Evolutionary conservation across 2,113 vertebrate species (phyloP).

Genomic region (Ceyx melanurus): DNA sequence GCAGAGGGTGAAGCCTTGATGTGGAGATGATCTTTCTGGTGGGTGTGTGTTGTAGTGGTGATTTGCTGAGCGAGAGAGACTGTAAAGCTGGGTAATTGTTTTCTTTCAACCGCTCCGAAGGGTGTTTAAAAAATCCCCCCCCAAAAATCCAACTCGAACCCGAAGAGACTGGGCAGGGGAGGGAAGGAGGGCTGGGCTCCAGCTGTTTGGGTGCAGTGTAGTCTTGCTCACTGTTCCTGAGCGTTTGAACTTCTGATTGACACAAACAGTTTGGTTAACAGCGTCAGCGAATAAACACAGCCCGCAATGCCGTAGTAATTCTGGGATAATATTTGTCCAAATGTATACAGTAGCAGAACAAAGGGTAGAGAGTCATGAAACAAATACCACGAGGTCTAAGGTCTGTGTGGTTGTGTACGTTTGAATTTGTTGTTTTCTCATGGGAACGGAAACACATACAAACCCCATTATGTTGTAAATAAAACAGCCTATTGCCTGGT

Average conservation of each 20-base stretch:
- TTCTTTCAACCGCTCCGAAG: not conserved
- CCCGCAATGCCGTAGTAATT: not conserved
- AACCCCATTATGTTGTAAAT: not conserved
- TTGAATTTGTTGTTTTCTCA: not conserved
- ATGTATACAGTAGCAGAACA: slow-evolving; percentile 10
- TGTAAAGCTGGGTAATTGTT: not conserved
- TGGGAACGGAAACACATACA: not conserved
- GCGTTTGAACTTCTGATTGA: slow-evolving; percentile 40
- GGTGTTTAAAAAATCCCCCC: not conserved
- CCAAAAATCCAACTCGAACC: not conserved
- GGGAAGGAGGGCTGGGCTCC: slow-evolving; percentile 1
- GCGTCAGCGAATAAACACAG: not conserved
- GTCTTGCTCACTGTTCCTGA: not conserved
- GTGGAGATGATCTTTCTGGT: not conserved
- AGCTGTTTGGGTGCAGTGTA: not conserved
- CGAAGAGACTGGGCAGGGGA: not conserved
- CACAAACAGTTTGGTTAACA: not conserved
- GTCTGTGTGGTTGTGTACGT: not conserved
- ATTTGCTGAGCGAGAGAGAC: not conserved
- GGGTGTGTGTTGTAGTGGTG: not conserved
- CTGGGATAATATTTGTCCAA: not conserved
- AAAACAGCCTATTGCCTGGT: not conserved
- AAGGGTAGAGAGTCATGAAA: not conserved
- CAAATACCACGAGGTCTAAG: not conserved
- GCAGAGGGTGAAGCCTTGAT: not conserved